A percentile compares a stretch with the other conserved stretches of the same genome.
Evolutionary conservation across 2,888 invertebrate species (phyloP).

Genomic region (Dolichomitus sp.): DNA sequence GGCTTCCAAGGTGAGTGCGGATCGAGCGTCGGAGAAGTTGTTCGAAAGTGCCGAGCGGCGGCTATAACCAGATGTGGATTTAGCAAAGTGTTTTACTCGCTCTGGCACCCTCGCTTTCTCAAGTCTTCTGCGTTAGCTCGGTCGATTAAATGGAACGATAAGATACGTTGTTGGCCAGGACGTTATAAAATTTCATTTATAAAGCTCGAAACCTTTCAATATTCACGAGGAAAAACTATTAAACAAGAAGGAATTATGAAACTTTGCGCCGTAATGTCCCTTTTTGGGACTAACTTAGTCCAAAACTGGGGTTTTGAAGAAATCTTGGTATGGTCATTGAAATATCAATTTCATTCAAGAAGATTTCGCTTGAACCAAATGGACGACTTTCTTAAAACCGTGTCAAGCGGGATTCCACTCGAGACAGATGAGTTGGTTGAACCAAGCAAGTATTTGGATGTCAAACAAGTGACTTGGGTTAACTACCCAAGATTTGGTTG

Average conservation of each 20-base stretch:
- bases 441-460: no score
- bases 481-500: no score
- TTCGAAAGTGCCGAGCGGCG: constrained; percentile 62
- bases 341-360: neutral
- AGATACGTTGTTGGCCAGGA: neutral
- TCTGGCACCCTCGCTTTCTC: constrained; percentile 8
- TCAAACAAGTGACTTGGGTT: no score
- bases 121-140: neutral
- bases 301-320: neutral
- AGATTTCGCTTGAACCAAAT: neutral
- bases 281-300: neutral
- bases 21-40: constrained; percentile 52
- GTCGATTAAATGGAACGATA: constrained; percentile 22
- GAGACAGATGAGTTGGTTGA: no score
- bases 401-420: neutral
- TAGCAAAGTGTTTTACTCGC: constrained; percentile 67
- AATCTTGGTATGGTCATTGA: neutral
- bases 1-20: constrained; percentile 58
- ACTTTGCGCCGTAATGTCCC: neutral
- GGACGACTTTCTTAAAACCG: neutral
- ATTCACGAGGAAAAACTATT: neutral
- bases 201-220: neutral
- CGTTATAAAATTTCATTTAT: neutral
- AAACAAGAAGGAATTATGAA: neutral
- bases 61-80: constrained; percentile 70